Evolutionary conservation across 2,113 vertebrate genomes (phyloP), one percentile per base, ranked within the genome.

Genomic region (Anarrhichthys ocellatus): DNA sequence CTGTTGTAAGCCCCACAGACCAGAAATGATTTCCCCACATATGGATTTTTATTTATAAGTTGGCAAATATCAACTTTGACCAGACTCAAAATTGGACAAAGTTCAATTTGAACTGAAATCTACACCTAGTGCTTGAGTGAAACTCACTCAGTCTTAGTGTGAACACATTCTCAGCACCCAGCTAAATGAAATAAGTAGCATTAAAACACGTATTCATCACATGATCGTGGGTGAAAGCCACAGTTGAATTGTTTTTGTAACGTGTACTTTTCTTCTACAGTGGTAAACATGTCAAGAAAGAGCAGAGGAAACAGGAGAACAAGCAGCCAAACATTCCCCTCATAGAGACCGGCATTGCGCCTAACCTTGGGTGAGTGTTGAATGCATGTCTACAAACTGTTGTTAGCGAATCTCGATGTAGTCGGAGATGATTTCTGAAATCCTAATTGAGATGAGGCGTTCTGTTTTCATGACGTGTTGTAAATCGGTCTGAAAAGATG

Each of bases 321-420:
- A 95, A 96, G 32, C 85, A 92, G 75, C 89, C 77, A 14, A 93
- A 72, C 20, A 91, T 95, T 86, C 90, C 97, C 34, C 94, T 97
- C 80, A 92, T 98, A 90, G 97, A 99, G 67, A 96, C 84, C 48
- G 96, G 97, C 85, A 92, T 97, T 64, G 97, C 98, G 34, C 96
- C 97, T 4, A 96, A 32, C 69, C 96, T 98, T 48, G 97, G 98
- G 98, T 99, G 85, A 92, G 96, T 91, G 42, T 80, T 71, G 64
- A 29, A 20, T 5, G 17, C 38, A 63, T 46, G 2, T 63, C 36
- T n/a, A 36, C 6, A 17, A 58, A 11, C 1, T 44, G 38, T 18
- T 58, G 3, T 90, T 62, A 76, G 75, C 10, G 83, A 1, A 66
- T 76, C 3, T 54, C 15, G 9, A 9, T 13, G 10, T n/a, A 6